Percentiles rank a stretch among this genome's conserved stretches.
Evolutionary conservation across 2,888 invertebrate genomes (phyloP).

Genomic region (Ormyrus rosae): DNA sequence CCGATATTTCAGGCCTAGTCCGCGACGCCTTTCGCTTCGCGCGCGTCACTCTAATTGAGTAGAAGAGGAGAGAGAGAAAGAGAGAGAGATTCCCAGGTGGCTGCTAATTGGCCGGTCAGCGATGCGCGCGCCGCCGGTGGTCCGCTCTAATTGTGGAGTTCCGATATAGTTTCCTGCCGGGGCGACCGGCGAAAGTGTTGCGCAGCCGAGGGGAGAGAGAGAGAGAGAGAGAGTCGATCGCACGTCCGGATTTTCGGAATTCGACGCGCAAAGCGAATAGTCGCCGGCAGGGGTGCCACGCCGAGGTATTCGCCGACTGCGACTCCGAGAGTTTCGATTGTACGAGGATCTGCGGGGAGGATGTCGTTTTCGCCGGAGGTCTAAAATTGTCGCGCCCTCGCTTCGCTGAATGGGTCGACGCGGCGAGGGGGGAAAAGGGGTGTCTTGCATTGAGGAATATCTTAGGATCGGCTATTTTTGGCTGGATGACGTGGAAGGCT

Average conservation of each 20-base stretch:
- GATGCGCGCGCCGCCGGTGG: constrained; percentile 40
- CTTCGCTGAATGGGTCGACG: too few species aligned
- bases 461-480: too few species aligned
- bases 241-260: constrained; percentile 15
- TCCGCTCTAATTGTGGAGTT: constrained; percentile 51
- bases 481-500: too few species aligned
- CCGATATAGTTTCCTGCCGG: constrained; percentile 12
- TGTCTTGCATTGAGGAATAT: too few species aligned
- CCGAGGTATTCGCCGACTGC: too few species aligned
- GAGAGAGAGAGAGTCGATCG: constrained; percentile 21
- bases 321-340: too few species aligned
- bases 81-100: constrained; percentile 46
- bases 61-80: constrained; percentile 1
- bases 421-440: too few species aligned
- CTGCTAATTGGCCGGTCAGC: constrained; percentile 57
- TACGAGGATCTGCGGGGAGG: too few species aligned
- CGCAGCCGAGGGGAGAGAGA: neutral
- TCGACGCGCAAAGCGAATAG: too few species aligned
- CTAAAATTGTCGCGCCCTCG: too few species aligned
- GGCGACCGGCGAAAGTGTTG: constrained; percentile 20
- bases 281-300: too few species aligned
- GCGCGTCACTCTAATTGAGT: constrained; percentile 52
- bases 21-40: constrained; percentile 11
- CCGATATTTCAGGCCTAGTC: constrained; percentile 31
- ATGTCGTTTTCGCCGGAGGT: too few species aligned